These are phyloP conservation scores for Octodon degus DNA, from an alignment of 2,113 vertebrate species.

Conservation along the genomic window DNA sequence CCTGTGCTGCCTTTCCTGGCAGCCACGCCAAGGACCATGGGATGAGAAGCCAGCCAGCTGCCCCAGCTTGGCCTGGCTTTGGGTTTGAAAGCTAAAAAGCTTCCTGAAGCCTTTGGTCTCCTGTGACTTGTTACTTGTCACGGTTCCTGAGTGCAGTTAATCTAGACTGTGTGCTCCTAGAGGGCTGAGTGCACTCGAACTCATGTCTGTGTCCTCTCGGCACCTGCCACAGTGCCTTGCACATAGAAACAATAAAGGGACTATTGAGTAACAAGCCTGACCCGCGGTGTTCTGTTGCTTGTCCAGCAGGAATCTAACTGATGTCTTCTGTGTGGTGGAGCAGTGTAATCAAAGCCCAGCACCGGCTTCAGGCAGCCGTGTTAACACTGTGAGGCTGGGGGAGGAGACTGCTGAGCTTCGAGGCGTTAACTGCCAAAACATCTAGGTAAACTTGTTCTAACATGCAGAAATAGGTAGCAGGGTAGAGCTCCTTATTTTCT, in stretches of 20 bases:
- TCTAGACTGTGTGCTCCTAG: constrained; percentile 56
- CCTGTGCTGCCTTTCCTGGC: neutral
- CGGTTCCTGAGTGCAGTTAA: neutral
- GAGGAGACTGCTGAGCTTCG: neutral
- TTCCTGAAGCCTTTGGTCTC: neutral
- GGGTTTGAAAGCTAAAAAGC: neutral
- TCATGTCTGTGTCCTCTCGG: neutral
- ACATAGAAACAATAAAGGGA: constrained; percentile 48
- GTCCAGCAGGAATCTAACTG: constrained; percentile 12
- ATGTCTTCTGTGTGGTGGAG: neutral
- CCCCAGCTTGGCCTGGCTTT: neutral
- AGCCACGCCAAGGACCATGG: neutral
- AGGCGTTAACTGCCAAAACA: neutral
- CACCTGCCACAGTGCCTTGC: constrained; percentile 24
- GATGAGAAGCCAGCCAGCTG: neutral
- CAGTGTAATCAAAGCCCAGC: neutral
- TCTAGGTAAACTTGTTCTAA: constrained; percentile 8
- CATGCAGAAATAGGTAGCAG: neutral
- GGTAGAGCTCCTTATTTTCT: neutral
- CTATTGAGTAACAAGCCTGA: constrained; percentile 1
- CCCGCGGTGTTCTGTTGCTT: constrained; percentile 42
- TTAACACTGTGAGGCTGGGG: neutral
- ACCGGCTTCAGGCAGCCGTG: neutral
- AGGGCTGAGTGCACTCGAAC: neutral
- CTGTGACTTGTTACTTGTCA: neutral